Evolutionary conservation across 2,888 invertebrate species (phyloP).

Genomic region (Latrodectus elegans): DNA sequence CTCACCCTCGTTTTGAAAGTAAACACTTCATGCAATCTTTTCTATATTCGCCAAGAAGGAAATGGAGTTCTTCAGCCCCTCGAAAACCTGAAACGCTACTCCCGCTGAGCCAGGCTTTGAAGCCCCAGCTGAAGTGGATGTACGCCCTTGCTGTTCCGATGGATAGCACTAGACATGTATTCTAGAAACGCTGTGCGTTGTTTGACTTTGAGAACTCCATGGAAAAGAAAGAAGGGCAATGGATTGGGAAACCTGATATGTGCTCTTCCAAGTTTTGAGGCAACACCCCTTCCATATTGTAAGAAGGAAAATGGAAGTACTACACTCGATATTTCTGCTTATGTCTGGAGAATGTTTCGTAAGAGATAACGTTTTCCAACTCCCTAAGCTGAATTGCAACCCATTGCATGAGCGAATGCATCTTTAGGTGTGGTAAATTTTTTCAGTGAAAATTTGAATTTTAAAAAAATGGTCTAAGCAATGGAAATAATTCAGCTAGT

Average conservation of each 20-base stretch:
- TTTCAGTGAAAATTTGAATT: too few species aligned
- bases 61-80: background rate
- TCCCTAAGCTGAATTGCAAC: too few species aligned
- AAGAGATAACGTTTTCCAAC: too few species aligned
- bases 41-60: too few species aligned
- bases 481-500: too few species aligned
- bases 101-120: background rate
- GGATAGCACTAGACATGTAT: background rate
- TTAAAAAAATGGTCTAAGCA: too few species aligned
- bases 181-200: background rate
- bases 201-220: conserved; percentile 2
- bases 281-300: background rate
- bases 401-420: too few species aligned
- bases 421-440: too few species aligned
- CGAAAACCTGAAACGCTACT: background rate
- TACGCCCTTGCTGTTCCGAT: background rate
- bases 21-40: too few species aligned
- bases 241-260: conserved; percentile 4
- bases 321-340: background rate
- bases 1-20: too few species aligned
- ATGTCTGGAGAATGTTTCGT: too few species aligned
- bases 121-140: background rate
- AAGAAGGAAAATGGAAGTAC: background rate
- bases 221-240: background rate
- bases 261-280: background rate